Evolutionary conservation across 2,113 vertebrate genomes (phyloP).

Genomic region (Xiphophorus hellerii): DNA sequence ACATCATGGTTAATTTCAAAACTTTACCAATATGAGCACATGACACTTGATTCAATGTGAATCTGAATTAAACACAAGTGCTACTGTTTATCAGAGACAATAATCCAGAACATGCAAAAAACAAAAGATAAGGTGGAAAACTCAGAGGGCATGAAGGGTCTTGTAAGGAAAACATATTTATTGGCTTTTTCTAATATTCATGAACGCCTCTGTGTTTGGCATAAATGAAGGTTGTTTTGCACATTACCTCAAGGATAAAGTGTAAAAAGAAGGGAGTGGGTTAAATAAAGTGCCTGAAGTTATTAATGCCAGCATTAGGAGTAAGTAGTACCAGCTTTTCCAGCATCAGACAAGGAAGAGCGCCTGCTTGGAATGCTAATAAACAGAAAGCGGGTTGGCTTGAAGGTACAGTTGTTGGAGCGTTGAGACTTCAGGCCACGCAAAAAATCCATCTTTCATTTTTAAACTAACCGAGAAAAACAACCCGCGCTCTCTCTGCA

Average conservation of each 20-base stretch:
- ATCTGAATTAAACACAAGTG: too few relatives aligned
- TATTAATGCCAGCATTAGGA: conserved; percentile 43
- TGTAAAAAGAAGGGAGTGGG: conserved; percentile 3
- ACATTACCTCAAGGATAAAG: conserved; percentile 29
- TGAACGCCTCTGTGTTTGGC: not conserved
- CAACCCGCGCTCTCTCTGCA: conserved; percentile 11
- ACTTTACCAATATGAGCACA: too few relatives aligned
- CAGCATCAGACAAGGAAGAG: conserved; percentile 15
- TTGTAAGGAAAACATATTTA: conserved; percentile 18
- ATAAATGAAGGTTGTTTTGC: not conserved
- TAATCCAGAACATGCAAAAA: conserved; percentile 11
- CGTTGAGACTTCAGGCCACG: conserved; percentile 7
- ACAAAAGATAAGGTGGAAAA: not conserved
- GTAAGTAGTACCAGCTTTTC: conserved; percentile 28
- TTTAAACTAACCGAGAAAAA: conserved; percentile 16
- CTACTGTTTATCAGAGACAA: conserved; percentile 1
- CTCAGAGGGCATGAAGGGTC: conserved; percentile 11
- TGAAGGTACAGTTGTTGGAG: conserved; percentile 12
- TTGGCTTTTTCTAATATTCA: conserved; percentile 53
- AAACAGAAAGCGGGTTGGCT: conserved; percentile 18
- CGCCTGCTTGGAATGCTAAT: conserved; percentile 2
- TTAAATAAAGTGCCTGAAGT: conserved; percentile 30
- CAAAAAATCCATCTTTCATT: conserved; percentile 24
- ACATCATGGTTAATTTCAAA: too few relatives aligned
- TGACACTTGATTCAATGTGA: too few relatives aligned